Evolutionary conservation across 2,888 invertebrate species (phyloP), one percentile per base, ranked within the genome.

Genomic region (Euproctis similis): DNA sequence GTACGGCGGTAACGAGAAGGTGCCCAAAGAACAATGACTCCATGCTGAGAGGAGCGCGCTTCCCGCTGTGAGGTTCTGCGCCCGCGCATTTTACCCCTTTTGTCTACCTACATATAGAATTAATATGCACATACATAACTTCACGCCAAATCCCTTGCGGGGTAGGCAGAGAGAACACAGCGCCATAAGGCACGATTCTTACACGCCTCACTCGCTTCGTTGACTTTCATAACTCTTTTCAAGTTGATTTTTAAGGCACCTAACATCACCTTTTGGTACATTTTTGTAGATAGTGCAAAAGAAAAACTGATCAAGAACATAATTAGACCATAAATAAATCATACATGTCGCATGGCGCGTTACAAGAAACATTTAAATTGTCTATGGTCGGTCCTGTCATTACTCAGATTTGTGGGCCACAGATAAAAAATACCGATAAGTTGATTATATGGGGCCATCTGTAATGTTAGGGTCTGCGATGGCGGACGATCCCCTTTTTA

Each of bases 371-470:
- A 59, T 64, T 62, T 60, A 33, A 18, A 33, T 14, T 13, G n/a
- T 34, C 12, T 30, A 12, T 30, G 17, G 27, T 30, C 65, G 56
- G 67, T 67, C 60, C 76, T 57, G 54, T 75, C 74, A 75, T 77
- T 77, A 76, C 66, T 59, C 60, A 59, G 77, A 76, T 77, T 69
- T 73, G 74, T 72, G 71, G 72, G 46, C 28, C 46, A 43, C 36
- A 49, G 67, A 65, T 71, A 75, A 73, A 75, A 75, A 75, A 65
- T 54, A 47, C 50, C 30, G 58, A 67, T 68, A 62, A 63, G 60
- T 61, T 70, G 73, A 72, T 75, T 73, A 73, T 66, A 66, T 68
- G 46, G 55, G 55, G 43, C 52, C 42, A 31, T 28, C 36, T 48
- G 62, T 76, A 75, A 76, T 73, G 63, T 68, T 44, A 71, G 75